Conservation (phyloP, 1,140 invertebrate genomes). For the Listronotus bonariensis region DNA sequence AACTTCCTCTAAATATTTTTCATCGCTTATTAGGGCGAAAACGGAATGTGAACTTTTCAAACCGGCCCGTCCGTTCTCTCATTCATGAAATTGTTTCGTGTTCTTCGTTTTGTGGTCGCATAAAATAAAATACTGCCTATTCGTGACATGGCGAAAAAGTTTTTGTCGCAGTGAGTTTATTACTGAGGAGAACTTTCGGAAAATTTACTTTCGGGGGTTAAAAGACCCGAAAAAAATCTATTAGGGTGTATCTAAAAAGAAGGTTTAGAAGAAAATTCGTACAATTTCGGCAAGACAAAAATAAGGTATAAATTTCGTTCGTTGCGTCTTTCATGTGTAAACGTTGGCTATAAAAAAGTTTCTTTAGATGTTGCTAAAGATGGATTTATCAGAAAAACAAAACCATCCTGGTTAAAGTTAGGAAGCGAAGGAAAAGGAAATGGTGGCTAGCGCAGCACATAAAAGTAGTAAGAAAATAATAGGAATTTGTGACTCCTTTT, state of each 20-base stretch:
- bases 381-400: too few species aligned
- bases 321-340: too few species aligned
- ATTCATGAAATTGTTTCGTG: conserved; percentile 32
- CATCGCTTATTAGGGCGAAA: conserved; percentile 30
- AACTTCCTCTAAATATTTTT: conserved; percentile 19
- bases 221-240: conserved; percentile 1
- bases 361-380: too few species aligned
- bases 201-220: neutral
- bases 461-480: too few species aligned
- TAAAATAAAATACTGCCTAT: conserved; percentile 31
- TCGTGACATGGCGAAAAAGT: conserved; percentile 27
- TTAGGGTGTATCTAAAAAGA: neutral
- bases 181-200: conserved; percentile 19
- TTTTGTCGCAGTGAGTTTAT: conserved; percentile 30
- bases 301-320: too few species aligned
- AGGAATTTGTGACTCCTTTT: too few species aligned
- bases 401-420: too few species aligned
- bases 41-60: conserved; percentile 18
- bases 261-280: too few species aligned
- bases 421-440: too few species aligned
- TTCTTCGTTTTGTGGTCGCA: conserved; percentile 27
- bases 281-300: too few species aligned
- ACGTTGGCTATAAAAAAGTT: too few species aligned
- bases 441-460: too few species aligned
- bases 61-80: conserved; percentile 10